phyloP scores from a whole-genome alignment of 1,140 invertebrate species.

The Drusus annulatus region DNA sequence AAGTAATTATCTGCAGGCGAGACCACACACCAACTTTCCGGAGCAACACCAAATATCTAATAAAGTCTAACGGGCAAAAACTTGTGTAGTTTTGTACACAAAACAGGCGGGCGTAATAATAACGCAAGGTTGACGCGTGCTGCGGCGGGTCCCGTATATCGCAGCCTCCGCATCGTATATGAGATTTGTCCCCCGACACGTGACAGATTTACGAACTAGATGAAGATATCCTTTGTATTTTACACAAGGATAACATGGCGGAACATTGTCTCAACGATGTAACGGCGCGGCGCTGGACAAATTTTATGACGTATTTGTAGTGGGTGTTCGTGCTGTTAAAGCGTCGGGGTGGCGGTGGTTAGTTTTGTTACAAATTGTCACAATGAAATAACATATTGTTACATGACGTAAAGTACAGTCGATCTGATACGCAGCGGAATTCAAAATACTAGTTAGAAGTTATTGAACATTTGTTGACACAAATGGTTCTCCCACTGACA shows the following conservation, averaged over 20 bases:
- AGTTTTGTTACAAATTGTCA: too few relatives aligned
- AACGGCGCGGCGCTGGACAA: conserved; percentile 13
- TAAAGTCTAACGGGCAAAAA: conserved; percentile 12
- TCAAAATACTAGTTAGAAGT: too few relatives aligned
- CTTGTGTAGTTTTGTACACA: conserved; percentile 17
- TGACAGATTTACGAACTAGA: conserved; percentile 56
- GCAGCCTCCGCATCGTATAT: conserved; percentile 36
- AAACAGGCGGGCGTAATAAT: conserved; percentile 1
- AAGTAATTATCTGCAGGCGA: too few relatives aligned
- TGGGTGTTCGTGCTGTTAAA: too few relatives aligned
- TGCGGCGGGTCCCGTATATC: conserved; percentile 8
- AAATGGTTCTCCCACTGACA: too few relatives aligned
- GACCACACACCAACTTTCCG: too few relatives aligned
- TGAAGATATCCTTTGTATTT: conserved; percentile 34
- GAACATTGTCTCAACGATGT: conserved; percentile 25
- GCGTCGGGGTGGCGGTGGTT: too few relatives aligned
- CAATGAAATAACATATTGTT: too few relatives aligned
- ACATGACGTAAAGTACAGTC: too few relatives aligned
- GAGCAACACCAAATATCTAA: background rate
- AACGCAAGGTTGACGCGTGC: conserved; percentile 5
- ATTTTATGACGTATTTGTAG: conserved; percentile 18
- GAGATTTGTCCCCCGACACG: conserved; percentile 49
- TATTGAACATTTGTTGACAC: too few relatives aligned
- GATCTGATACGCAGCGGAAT: too few relatives aligned
- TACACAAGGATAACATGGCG: background rate